phyloP scores from a whole-genome alignment of 2,797 vertebrate species.

The Prionace glauca region DNA sequence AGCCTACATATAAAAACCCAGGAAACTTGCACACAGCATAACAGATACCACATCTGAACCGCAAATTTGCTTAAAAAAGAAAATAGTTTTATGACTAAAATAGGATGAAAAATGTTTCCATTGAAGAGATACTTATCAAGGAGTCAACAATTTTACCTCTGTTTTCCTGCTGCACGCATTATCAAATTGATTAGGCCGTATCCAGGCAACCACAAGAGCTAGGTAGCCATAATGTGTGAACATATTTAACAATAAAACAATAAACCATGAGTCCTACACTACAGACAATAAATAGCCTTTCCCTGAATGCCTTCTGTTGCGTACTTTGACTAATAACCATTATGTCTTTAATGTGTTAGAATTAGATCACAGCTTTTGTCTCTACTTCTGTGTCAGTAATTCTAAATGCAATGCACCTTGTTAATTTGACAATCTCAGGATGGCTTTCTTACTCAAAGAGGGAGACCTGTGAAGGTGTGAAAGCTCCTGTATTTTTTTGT shows the following conservation, averaged over 20 bases:
- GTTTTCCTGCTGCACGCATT: slow-evolving; percentile 63
- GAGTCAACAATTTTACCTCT: slow-evolving; percentile 70
- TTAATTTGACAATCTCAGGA: neutral
- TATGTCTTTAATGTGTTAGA: slow-evolving; percentile 31
- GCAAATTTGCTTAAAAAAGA: slow-evolving; percentile 40
- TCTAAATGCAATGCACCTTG: slow-evolving; percentile 17
- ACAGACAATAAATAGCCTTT: slow-evolving; percentile 33
- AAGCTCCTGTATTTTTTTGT: neutral
- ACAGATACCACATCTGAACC: neutral
- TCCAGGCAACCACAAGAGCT: slow-evolving; percentile 65
- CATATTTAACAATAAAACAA: slow-evolving; percentile 63
- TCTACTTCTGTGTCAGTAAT: slow-evolving; percentile 19
- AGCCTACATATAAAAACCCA: slow-evolving; percentile 63
- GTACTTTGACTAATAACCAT: slow-evolving; percentile 32
- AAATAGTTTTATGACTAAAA: slow-evolving; percentile 62
- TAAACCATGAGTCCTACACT: slow-evolving; percentile 25
- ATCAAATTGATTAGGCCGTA: slow-evolving; percentile 68
- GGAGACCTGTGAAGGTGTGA: neutral
- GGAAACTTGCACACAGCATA: slow-evolving; percentile 48
- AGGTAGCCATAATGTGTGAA: slow-evolving; percentile 64
- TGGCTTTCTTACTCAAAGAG: slow-evolving; percentile 1
- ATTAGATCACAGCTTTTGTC: slow-evolving; percentile 36
- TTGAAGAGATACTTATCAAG: slow-evolving; percentile 69
- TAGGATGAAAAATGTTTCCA: slow-evolving; percentile 62
- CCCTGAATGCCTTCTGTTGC: slow-evolving; percentile 35